A percentile compares a stretch with the other conserved stretches of the same genome.
These are phyloP conservation scores for Podargus strigoides DNA, from an alignment of 2,797 vertebrate genomes.

Conservation along the genomic window DNA sequence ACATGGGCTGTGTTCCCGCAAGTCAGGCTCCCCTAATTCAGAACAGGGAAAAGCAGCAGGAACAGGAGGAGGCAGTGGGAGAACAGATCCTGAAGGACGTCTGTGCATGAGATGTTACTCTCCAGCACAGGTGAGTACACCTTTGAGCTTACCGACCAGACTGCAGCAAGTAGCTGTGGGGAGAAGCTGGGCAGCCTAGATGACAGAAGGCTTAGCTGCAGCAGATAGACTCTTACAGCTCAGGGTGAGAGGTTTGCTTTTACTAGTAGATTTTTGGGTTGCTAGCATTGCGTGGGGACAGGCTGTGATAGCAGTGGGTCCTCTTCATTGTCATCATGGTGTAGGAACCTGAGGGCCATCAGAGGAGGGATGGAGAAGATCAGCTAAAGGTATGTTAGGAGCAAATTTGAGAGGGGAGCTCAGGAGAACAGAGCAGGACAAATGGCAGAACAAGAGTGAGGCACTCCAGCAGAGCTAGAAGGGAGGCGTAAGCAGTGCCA, in stretches of 20 bases:
- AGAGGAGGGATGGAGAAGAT: neutral
- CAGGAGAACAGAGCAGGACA: slow-evolving; percentile 26
- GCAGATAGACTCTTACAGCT: neutral
- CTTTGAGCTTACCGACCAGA: slow-evolving; percentile 4
- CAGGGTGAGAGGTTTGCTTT: slow-evolving; percentile 3
- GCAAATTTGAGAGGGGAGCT: slow-evolving; percentile 8
- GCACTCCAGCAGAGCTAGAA: slow-evolving; percentile 12
- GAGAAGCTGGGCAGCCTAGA: slow-evolving; percentile 1
- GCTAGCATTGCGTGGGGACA: neutral
- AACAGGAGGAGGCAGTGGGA: slow-evolving; percentile 47
- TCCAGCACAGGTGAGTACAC: slow-evolving; percentile 86
- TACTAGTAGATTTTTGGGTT: neutral
- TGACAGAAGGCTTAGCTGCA: neutral
- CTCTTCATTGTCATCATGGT: neutral
- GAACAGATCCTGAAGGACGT: slow-evolving; percentile 69
- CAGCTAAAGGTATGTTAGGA: slow-evolving; percentile 2
- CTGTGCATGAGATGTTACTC: slow-evolving; percentile 83
- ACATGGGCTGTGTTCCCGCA: slow-evolving; percentile 87
- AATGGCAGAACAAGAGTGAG: neutral
- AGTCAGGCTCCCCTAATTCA: slow-evolving; percentile 71
- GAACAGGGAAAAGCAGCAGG: slow-evolving; percentile 51
- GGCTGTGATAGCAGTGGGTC: neutral
- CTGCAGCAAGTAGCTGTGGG: neutral
- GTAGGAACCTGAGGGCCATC: neutral
- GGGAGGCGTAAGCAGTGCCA: neutral